Evolutionary conservation across 1,140 invertebrate genomes (phyloP).

Genomic region (Archivesica marissinica): DNA sequence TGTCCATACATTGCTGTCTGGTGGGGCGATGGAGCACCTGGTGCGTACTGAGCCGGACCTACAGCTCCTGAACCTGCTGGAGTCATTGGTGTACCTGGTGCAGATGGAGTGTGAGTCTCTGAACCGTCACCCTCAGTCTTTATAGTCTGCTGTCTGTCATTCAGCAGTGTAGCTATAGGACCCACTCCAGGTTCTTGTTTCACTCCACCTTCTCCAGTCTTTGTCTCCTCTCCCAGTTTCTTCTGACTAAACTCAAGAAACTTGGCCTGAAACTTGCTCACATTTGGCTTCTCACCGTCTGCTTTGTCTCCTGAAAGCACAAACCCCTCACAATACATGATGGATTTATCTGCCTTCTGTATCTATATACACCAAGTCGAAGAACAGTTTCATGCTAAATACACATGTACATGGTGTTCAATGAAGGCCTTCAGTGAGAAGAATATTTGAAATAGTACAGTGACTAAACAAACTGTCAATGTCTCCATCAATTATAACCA

Average conservation of each 20-base stretch:
- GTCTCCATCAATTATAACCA: too few relatives aligned
- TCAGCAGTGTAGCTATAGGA: conserved; percentile 77
- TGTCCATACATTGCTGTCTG: conserved; percentile 57
- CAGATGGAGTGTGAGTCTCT: conserved; percentile 52
- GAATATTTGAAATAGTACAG: too few relatives aligned
- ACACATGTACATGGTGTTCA: too few relatives aligned
- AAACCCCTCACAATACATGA: neutral
- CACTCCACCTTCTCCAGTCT: conserved; percentile 9
- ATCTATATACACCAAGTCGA: too few relatives aligned
- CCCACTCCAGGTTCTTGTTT: conserved; percentile 65
- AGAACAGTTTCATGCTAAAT: too few relatives aligned
- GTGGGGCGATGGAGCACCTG: conserved; percentile 55
- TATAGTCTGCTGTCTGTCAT: conserved; percentile 52
- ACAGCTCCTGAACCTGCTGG: conserved; percentile 28
- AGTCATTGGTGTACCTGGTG: conserved; percentile 65
- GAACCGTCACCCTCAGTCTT: conserved; percentile 55
- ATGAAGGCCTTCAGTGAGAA: too few relatives aligned
- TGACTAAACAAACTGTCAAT: too few relatives aligned
- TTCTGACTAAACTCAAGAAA: conserved; percentile 84
- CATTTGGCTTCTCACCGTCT: conserved; percentile 41
- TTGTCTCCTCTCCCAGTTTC: conserved; percentile 62
- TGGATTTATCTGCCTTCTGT: neutral
- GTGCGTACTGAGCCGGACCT: conserved; percentile 48
- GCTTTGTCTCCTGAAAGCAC: conserved; percentile 25
- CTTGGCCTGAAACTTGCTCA: conserved; percentile 82